Conservation (phyloP, 1,140 invertebrate species). For the Heliothis virescens region DNA sequence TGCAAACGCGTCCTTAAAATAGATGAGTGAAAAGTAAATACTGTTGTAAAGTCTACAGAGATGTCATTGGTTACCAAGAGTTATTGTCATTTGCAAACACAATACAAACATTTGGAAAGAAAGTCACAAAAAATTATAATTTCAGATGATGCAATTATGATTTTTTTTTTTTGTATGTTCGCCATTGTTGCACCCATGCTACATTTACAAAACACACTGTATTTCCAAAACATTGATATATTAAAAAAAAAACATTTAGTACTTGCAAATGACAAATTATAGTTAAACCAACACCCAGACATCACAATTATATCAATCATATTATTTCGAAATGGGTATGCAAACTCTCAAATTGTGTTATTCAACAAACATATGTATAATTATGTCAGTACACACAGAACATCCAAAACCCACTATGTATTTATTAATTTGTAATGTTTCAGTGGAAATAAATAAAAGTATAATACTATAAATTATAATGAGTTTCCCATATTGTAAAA, state of each 20-base stretch:
- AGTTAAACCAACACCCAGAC: slow-evolving; percentile 81
- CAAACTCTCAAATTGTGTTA: slow-evolving; percentile 68
- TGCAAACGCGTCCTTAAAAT: too few relatives aligned
- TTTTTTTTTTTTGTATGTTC: not conserved
- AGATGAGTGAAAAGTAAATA: slow-evolving; percentile 81
- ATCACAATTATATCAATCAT: slow-evolving; percentile 70
- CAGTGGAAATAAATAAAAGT: not conserved
- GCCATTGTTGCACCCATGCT: not conserved
- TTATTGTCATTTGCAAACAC: slow-evolving; percentile 78
- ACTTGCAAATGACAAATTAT: slow-evolving; percentile 75
- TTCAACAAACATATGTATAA: slow-evolving; percentile 7
- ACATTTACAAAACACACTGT: too few relatives aligned
- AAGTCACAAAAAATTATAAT: not conserved
- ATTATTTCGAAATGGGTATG: slow-evolving; percentile 45
- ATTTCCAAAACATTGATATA: not conserved
- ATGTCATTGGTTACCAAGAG: slow-evolving; percentile 76
- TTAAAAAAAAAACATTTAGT: slow-evolving; percentile 52
- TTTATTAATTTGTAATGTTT: slow-evolving; percentile 29
- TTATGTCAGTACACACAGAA: slow-evolving; percentile 44
- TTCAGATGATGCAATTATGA: not conserved
- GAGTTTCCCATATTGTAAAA: not conserved
- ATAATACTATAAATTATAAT: not conserved
- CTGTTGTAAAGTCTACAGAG: slow-evolving; percentile 76
- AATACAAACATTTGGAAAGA: not conserved
- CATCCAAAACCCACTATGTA: slow-evolving; percentile 32